Conservation (phyloP, 2,888 invertebrate genomes). For the Troides oblongomaculatus region DNA sequence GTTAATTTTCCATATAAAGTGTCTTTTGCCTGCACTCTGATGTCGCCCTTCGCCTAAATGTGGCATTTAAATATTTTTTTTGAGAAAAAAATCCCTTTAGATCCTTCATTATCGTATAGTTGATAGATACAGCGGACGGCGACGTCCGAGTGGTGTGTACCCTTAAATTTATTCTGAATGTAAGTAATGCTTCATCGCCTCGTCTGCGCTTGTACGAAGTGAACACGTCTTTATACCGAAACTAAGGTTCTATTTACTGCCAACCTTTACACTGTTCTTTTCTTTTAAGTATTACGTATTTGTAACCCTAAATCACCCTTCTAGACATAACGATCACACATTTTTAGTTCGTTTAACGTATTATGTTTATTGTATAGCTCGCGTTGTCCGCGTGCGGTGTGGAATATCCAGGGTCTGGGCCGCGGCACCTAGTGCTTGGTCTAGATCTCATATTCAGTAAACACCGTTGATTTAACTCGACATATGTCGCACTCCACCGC, state of each 20-base stretch:
- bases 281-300: conserved; percentile 51
- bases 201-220: conserved; percentile 71
- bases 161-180: conserved; percentile 50
- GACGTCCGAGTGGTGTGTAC: conserved; percentile 38
- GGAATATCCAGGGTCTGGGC: not conserved
- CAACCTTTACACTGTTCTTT: conserved; percentile 72
- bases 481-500: conserved; percentile 42
- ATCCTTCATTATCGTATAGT: conserved; percentile 51
- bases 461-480: conserved; percentile 17
- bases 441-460: not conserved
- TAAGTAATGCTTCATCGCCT: conserved; percentile 74
- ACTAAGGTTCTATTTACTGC: conserved; percentile 69
- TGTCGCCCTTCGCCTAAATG: conserved; percentile 48
- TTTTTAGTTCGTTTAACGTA: conserved; percentile 66
- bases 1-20: conserved; percentile 68
- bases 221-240: conserved; percentile 33
- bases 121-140: conserved; percentile 36
- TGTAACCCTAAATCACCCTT: conserved; percentile 40
- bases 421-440: conserved; percentile 10
- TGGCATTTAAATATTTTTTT: conserved; percentile 60
- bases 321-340: conserved; percentile 67
- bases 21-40: conserved; percentile 54
- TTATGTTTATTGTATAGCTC: conserved; percentile 60
- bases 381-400: conserved; percentile 44
- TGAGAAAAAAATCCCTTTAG: conserved; percentile 58